Evolutionary conservation across 2,113 vertebrate species (phyloP), one percentile per base, ranked within the genome.

Genomic region (Podarcis raffonei): DNA sequence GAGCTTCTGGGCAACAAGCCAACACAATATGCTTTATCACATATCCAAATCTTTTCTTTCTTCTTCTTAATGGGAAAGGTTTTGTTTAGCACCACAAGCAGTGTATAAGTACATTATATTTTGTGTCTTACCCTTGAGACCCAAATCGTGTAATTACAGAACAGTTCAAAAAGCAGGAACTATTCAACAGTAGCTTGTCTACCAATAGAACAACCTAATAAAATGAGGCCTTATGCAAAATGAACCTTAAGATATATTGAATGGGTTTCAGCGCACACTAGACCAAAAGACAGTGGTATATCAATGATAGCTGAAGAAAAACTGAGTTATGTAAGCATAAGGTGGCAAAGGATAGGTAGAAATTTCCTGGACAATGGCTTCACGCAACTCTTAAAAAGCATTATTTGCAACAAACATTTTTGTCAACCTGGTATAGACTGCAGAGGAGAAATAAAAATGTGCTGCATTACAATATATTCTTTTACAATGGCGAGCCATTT

Each of bases 1-100:
- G 35, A 23, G 88, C 32, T 78, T 92, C 91, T 87, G 85, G 90
- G 90, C 87, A 59, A 0, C 20, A 1, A 82, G 82, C 77, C 82
- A 57, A 69, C 30, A 57, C n/a, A 81, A 87, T 82, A 76, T 57
- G 78, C 69, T 59, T 88, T 93, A 86, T 77, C 90, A 81, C 16
- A 77, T 91, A 92, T 93, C 75, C 12, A 74, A 90, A 71, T 76
- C 48, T 37, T 65, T 80, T 32, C 39, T 88, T 27, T 4, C 69
- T 80, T 81, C 66, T 88, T 30, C 4, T 84, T 32, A 39, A 12
- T 32, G 1, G 82, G 59, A 91, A 0, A 48, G 42, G 42, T 8
- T n/a, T 80, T 71, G 82, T 77, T 87, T 86, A 18, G 1, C 81
- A 77, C 48, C 48, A 53, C 48, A 53, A 53, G 48, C 48, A 53